Evolutionary conservation across 2,888 invertebrate species (phyloP), one percentile per base, ranked within the genome.

Genomic region (Molanna angustata): DNA sequence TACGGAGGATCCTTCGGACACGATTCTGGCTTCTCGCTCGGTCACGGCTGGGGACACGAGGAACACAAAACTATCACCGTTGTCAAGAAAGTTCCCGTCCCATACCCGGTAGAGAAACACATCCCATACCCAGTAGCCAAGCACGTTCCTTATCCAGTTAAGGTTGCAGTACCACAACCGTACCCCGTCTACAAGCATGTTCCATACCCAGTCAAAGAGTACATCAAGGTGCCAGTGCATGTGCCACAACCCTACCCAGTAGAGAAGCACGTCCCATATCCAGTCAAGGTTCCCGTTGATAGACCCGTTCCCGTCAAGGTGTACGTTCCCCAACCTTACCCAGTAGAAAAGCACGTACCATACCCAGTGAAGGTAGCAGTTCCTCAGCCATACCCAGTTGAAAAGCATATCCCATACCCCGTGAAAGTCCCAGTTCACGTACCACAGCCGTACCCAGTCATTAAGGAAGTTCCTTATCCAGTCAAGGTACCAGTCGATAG

Each of bases 201-300:
- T 2, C 86, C 84, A 46, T 81, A 81, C 64, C 78, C 84, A 57
- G 85, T 86, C 33, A 85, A 85, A 64, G 79, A 79, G 62, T 67
- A 75, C 56, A 73, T 80, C 33, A 81, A 82, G 68, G 74, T 81
- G 59, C 80, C 82, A 55, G 78, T 80, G 7, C 82, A 80, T 54
- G 82, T 83, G 45, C 85, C 85, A 21, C 80, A 81, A 56, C 86
- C 86, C 43, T 86, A 86, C 72, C 85, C 85, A 19, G 86, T 86
- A 17, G 83, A 83, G 56, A 79, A 78, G 66, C 76, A 76, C 59
- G 69, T 79, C 22, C 82, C 80, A 27, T 75, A 75, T 70, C 80
- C 77, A 48, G 77, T 78, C 2, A 76, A 77, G 58, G 74, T 78
- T 2, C 76, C 66, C 7, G 76, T 78, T 60, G 77, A 78, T 66